A percentile compares a stretch with the other conserved stretches of the same genome.
These are phyloP conservation scores for Anhinga rufa DNA, from an alignment of 2,113 vertebrate genomes.

Conservation along the genomic window DNA sequence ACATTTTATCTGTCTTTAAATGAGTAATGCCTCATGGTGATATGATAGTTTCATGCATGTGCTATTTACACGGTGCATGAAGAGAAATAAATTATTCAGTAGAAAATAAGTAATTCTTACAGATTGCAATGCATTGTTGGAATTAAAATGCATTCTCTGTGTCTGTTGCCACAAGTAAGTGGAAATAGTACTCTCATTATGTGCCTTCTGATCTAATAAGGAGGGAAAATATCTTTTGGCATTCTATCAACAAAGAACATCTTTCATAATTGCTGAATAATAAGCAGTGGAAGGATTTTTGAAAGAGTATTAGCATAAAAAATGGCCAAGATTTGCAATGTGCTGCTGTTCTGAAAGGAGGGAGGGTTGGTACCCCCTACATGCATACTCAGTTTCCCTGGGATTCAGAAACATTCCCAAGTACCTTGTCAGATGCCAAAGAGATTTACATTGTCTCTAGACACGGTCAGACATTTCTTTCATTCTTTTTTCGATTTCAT, in stretches of 20 bases:
- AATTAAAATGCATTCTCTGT: neutral
- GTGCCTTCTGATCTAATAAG: neutral
- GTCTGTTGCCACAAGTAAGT: neutral
- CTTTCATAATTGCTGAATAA: neutral
- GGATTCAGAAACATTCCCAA: neutral
- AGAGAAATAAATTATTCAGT: neutral
- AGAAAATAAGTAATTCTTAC: neutral
- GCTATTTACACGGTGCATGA: neutral
- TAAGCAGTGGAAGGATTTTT: neutral
- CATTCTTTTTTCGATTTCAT: neutral
- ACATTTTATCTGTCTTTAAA: neutral
- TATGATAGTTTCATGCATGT: neutral
- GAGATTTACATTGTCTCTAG: neutral
- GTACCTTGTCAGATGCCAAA: neutral
- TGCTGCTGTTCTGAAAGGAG: neutral
- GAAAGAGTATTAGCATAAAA: neutral
- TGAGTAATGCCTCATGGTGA: neutral
- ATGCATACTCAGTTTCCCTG: neutral
- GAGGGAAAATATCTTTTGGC: neutral
- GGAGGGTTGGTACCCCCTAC: neutral
- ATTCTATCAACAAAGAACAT: neutral
- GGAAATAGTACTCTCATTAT: constrained; percentile 6
- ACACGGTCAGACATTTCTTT: neutral
- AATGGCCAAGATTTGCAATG: neutral
- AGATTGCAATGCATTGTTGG: neutral